Evolutionary conservation across 2,797 vertebrate species (phyloP).

Genomic region (Ambastaia sidthimunki): DNA sequence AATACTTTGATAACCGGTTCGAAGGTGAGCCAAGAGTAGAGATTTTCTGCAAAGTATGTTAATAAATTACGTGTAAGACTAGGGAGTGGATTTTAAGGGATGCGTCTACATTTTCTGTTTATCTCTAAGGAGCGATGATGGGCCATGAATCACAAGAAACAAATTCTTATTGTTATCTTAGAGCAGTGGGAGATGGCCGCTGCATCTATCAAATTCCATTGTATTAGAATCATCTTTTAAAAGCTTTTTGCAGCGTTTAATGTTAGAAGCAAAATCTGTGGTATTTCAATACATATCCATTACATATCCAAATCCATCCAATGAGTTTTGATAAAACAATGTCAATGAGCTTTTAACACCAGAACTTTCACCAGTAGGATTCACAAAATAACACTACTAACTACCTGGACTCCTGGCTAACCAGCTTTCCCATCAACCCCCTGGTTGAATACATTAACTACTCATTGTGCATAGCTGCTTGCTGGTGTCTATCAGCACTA

Average conservation of each 20-base stretch:
- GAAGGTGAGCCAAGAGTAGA: background rate
- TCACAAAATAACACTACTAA: background rate
- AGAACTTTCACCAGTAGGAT: background rate
- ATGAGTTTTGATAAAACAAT: background rate
- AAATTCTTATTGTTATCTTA: constrained; percentile 37
- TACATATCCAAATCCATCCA: background rate
- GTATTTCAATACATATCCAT: background rate
- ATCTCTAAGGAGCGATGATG: background rate
- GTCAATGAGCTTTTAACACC: background rate
- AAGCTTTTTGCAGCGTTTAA: background rate
- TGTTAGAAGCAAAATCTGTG: constrained; percentile 13
- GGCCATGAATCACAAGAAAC: constrained; percentile 29
- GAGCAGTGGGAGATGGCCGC: constrained; percentile 28
- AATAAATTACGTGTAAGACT: background rate
- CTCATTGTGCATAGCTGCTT: constrained; percentile 69
- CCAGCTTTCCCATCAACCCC: background rate
- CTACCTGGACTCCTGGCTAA: no score
- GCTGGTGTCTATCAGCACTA: constrained; percentile 75
- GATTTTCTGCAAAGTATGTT: background rate
- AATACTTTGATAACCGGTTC: background rate
- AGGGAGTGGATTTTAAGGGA: constrained; percentile 32
- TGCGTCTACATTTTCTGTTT: constrained; percentile 29
- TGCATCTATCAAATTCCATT: constrained; percentile 21
- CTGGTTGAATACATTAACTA: constrained; percentile 38
- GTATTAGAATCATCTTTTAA: constrained; percentile 11